Base-by-base conservation (phyloP, 2,113 vertebrate genomes). In the Panurus biarmicus region DNA sequence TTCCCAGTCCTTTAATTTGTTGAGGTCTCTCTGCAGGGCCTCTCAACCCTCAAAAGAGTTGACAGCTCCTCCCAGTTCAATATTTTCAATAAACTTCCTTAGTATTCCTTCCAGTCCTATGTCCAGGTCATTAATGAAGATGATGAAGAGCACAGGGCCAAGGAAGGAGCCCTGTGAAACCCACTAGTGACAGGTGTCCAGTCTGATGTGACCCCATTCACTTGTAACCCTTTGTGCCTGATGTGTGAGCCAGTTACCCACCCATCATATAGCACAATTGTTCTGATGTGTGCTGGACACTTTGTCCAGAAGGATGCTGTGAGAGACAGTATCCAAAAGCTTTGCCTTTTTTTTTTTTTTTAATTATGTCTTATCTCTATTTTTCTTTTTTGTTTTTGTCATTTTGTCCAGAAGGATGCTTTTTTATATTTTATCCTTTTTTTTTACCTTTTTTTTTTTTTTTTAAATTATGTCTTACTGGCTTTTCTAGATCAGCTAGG, bases 41-140 rank as follows among this genome's bases (percentile, higher is more conserved):
- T 66, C 19, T 65, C 31, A 66, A 4, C 9, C 16, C 36, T 67
- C 0, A 0, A 74, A 20, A 12, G 60, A 25, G 23, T 24, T 0
- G 0, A 66, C 20, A 66, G 36, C 7, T 75, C 31, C 44, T 66
- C 16, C 44, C 31, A 42, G 7, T 42, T 42, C 16, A 75, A 2
- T 31, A 23, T 35, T 40, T 40, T 50, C 36, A 66, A 57, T 21
- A 58, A 66, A 85, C 4, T 28, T 45, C 19, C 3, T 40, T 31
- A 35, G 10, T 50, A 35, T 50, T 58, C 6, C 17, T 58, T 42
- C 36, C 21, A 66, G 36, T 44, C 25, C 36, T 66, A 11, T 0
- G 0, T 35, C 35, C 51, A 85, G 51, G 16, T 31, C 21, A 7
- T 58, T 50, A 58, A 58, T 57, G 31, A 66, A 48, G 42, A 47